phyloP scores from a whole-genome alignment of 2,888 invertebrate species.

The Drosophila kambysellisi region DNA sequence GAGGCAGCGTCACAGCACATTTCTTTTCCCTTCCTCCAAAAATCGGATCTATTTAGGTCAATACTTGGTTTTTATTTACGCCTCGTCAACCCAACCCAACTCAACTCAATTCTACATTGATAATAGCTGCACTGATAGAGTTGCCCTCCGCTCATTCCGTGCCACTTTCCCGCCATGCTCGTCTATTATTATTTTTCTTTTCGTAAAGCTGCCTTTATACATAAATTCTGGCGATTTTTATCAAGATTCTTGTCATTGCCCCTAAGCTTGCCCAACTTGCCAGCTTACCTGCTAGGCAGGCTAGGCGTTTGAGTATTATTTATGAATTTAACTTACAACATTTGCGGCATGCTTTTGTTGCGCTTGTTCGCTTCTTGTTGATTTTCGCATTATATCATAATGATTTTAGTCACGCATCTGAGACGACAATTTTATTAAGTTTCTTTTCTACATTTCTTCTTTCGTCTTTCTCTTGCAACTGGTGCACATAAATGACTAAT shows the following conservation, averaged over 20 bases:
- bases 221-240: slow-evolving; percentile 37
- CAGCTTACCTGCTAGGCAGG: slow-evolving; percentile 22
- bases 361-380: slow-evolving; percentile 6
- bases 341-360: slow-evolving; percentile 27
- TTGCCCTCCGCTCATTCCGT: background rate
- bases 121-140: slow-evolving; percentile 55
- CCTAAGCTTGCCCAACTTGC: slow-evolving; percentile 19
- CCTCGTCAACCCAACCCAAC: slow-evolving; percentile 28
- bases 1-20: slow-evolving; percentile 8
- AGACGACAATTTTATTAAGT: slow-evolving; percentile 43
- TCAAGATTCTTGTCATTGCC: slow-evolving; percentile 30
- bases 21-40: background rate
- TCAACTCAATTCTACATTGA: slow-evolving; percentile 35
- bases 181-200: slow-evolving; percentile 3
- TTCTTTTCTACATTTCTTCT: slow-evolving; percentile 15
- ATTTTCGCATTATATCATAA: slow-evolving; percentile 60
- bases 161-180: background rate
- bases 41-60: slow-evolving; percentile 57
- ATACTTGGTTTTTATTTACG: slow-evolving; percentile 52
- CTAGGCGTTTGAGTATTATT: slow-evolving; percentile 31
- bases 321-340: slow-evolving; percentile 44
- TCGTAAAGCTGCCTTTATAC: slow-evolving; percentile 7
- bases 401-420: slow-evolving; percentile 67
- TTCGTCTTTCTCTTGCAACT: slow-evolving; percentile 16
- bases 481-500: slow-evolving; percentile 15